Percentiles rank a stretch among this genome's conserved stretches.
These are phyloP conservation scores for Macrosoma leucophasiata DNA, from an alignment of 2,888 invertebrate species.

Conservation along the genomic window DNA sequence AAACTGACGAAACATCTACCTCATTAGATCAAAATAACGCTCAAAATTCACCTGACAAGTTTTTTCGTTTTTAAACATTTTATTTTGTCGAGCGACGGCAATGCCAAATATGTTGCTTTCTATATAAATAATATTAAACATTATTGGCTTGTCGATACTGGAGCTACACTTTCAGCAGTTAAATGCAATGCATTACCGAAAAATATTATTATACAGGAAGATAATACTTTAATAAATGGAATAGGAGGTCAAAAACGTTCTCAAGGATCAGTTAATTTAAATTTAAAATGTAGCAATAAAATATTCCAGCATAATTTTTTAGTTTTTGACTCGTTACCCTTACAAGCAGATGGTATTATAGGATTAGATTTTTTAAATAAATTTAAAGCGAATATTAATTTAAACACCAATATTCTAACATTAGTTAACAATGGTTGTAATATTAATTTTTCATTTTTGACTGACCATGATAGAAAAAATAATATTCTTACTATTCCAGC, in stretches of 20 bases:
- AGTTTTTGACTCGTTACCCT: constrained; percentile 3
- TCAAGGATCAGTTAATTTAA: constrained; percentile 1
- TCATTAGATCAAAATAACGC: background rate
- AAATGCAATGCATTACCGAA: constrained; percentile 2
- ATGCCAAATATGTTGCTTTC: constrained; percentile 4
- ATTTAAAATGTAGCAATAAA: background rate
- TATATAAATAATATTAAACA: constrained; percentile 1
- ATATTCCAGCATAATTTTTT: constrained; percentile 3
- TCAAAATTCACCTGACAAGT: constrained; percentile 1
- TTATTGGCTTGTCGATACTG: constrained; percentile 2
- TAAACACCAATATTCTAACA: constrained; percentile 4
- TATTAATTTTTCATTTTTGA: background rate
- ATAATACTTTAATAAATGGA: constrained; percentile 3
- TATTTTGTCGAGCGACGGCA: background rate
- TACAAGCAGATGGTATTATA: constrained; percentile 5
- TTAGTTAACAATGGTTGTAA: constrained; percentile 1
- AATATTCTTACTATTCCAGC: constrained; percentile 4
- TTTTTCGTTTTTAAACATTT: constrained; percentile 4
- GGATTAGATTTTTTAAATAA: constrained; percentile 5
- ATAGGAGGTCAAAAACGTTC: constrained; percentile 8
- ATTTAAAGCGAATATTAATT: constrained; percentile 3
- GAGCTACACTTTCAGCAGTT: constrained; percentile 4
- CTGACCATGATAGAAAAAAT: background rate
- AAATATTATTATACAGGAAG: background rate
- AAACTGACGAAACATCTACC: background rate